phyloP scores from a whole-genome alignment of 2,797 vertebrate species.

The Scomberomorus guttatus region DNA sequence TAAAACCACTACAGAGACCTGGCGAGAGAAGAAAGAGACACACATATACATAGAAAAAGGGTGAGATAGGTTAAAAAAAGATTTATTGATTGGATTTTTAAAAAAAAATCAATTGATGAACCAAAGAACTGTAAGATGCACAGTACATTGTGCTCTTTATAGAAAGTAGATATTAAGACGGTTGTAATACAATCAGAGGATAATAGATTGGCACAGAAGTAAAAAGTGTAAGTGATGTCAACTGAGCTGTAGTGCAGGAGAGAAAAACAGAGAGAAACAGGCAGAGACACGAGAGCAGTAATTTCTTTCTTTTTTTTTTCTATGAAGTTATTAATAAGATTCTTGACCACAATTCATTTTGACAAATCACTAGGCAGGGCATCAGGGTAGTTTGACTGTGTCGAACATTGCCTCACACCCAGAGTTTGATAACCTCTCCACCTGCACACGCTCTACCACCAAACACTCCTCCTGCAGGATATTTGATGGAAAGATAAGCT shows the following conservation, averaged over 20 bases:
- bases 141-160: not conserved
- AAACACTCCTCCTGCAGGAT: slow-evolving; percentile 80
- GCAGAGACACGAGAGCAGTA: slow-evolving; percentile 2
- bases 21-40: slow-evolving; percentile 24
- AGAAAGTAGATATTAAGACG: not conserved
- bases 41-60: slow-evolving; percentile 10
- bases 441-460: slow-evolving; percentile 73
- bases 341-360: slow-evolving; percentile 88
- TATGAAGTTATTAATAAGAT: slow-evolving; percentile 84
- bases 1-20: slow-evolving; percentile 43
- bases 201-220: not conserved
- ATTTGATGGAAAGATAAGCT: slow-evolving; percentile 87
- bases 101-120: not conserved
- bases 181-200: not conserved
- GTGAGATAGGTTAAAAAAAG: slow-evolving; percentile 5
- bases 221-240: not conserved
- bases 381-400: slow-evolving; percentile 86
- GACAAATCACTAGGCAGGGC: slow-evolving; percentile 85
- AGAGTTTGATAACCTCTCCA: slow-evolving; percentile 86
- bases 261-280: slow-evolving; percentile 16
- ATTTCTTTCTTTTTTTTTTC: slow-evolving; percentile 57
- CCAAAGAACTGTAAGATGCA: not conserved
- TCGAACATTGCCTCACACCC: slow-evolving; percentile 82
- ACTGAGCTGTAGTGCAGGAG: not conserved
- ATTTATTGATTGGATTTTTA: slow-evolving; percentile 19